Evolutionary conservation across 2,113 vertebrate species (phyloP), one percentile per base, ranked within the genome.

Genomic region (Eubucco bourcierii): DNA sequence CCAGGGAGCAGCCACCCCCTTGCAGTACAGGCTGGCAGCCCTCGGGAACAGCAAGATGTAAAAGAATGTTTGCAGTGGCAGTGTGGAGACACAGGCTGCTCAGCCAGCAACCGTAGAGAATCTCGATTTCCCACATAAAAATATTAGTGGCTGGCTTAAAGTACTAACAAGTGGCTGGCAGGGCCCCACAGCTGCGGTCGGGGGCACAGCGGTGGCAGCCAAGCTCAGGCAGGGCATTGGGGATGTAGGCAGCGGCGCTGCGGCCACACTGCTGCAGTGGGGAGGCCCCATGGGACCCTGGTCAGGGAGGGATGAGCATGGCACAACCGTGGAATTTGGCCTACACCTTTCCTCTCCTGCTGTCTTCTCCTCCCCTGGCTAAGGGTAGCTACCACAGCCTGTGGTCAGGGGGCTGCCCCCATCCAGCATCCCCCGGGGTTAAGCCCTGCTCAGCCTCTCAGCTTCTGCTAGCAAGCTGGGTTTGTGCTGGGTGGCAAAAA

Each of bases 41-140:
- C 44, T 0, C 0, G 80, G 80, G 72, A 78, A 92, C 7, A 88
- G 85, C 80, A 89, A 95, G 77, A 95, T 80, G 92, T 71, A 90
- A 46, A 46, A 46, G 44, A 46, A 46, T 46, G 44, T 15, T 46
- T 15, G 44, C 44, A 46, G 44, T 15, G 16, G 44, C 86, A 79
- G 94, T 34, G 41, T 91, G 92, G 80, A 95, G 64, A 95, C 95
- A 95, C 8, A 81, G 78, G 76, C 90, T 91, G 93, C 94, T 96
- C 93, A 95, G 94, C 89, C 89, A 84, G 80, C 94, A 81, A 95
- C 80, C 93, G 74, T 96, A 96, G 94, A 97, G 96, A 97, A 97
- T 97, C 89, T 90, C 94, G 6, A 96, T 97, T 97, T 97, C 96
- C 90, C 96, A 97, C 95, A 96, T 97, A 97, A 97, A 97, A 97